These are phyloP conservation scores for Hirundo rustica DNA, from an alignment of 2,797 vertebrate species.

Conservation along the genomic window DNA sequence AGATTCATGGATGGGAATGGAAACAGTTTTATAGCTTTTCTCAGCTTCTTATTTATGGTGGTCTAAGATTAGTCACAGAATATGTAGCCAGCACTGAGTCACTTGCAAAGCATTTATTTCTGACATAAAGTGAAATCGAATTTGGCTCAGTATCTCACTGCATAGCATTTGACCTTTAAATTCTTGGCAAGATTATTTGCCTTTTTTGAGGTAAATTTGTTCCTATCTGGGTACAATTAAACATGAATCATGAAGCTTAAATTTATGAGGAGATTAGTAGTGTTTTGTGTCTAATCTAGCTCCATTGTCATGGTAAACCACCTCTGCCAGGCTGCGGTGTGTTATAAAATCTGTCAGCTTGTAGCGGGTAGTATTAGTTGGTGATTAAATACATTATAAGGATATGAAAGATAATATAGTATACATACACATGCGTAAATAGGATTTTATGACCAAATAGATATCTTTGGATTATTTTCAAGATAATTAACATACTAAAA, in stretches of 20 bases:
- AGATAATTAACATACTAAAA: background rate
- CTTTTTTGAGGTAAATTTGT: slow-evolving; percentile 37
- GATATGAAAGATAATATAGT: slow-evolving; percentile 18
- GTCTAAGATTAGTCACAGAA: slow-evolving; percentile 86
- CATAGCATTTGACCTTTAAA: slow-evolving; percentile 68
- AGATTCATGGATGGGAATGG: slow-evolving; percentile 70
- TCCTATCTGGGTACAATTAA: slow-evolving; percentile 44
- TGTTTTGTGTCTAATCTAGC: slow-evolving; percentile 22
- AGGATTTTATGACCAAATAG: slow-evolving; percentile 15
- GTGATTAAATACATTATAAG: slow-evolving; percentile 1
- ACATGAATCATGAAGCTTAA: slow-evolving; percentile 13
- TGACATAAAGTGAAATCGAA: slow-evolving; percentile 85
- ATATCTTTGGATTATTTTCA: background rate
- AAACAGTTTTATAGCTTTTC: slow-evolving; percentile 77
- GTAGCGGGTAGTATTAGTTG: slow-evolving; percentile 5
- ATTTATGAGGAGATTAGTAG: slow-evolving; percentile 59
- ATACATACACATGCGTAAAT: background rate
- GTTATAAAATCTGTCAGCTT: background rate
- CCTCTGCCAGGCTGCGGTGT: background rate
- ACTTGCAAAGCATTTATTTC: slow-evolving; percentile 83
- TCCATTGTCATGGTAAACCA: slow-evolving; percentile 14
- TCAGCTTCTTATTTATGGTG: slow-evolving; percentile 80
- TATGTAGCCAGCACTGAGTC: slow-evolving; percentile 84
- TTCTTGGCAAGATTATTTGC: slow-evolving; percentile 62
- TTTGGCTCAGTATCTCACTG: slow-evolving; percentile 79